Evolutionary conservation across 2,888 invertebrate species (phyloP).

Genomic region (Tetrapedia diversipes): DNA sequence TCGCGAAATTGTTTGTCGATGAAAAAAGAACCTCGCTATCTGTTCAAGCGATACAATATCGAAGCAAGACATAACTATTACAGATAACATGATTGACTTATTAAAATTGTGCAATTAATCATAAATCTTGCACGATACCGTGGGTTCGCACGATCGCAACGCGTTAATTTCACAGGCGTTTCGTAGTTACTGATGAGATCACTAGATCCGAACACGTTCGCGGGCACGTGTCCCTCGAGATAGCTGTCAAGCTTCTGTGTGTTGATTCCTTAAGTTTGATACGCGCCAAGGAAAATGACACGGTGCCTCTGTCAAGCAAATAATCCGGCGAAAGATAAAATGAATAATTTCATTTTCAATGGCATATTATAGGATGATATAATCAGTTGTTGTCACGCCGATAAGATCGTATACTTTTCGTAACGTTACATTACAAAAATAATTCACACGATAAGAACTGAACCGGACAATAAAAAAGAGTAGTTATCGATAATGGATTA

Average conservation of each 20-base stretch:
- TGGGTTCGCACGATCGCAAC: neutral
- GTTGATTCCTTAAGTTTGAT: neutral
- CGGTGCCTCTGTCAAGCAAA: neutral
- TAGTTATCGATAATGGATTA: neutral
- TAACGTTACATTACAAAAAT: neutral
- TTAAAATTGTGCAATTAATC: neutral
- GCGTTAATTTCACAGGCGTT: neutral
- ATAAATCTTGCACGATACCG: neutral
- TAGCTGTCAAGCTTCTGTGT: slow-evolving; percentile 10
- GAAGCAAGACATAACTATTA: neutral
- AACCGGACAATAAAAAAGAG: neutral
- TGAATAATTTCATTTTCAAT: neutral
- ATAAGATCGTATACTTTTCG: neutral
- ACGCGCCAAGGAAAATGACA: neutral
- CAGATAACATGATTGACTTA: neutral
- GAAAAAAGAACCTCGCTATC: neutral
- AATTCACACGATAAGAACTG: slow-evolving; percentile 3
- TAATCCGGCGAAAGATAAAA: neutral
- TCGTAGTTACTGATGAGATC: slow-evolving; percentile 4
- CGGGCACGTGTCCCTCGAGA: slow-evolving; percentile 11
- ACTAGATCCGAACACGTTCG: neutral
- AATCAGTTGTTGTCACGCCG: neutral
- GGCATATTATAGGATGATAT: neutral
- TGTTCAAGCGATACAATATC: neutral
- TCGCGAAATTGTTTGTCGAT: neutral